phyloP scores from a whole-genome alignment of 2,888 invertebrate species.

The Harpalus rubripes region DNA sequence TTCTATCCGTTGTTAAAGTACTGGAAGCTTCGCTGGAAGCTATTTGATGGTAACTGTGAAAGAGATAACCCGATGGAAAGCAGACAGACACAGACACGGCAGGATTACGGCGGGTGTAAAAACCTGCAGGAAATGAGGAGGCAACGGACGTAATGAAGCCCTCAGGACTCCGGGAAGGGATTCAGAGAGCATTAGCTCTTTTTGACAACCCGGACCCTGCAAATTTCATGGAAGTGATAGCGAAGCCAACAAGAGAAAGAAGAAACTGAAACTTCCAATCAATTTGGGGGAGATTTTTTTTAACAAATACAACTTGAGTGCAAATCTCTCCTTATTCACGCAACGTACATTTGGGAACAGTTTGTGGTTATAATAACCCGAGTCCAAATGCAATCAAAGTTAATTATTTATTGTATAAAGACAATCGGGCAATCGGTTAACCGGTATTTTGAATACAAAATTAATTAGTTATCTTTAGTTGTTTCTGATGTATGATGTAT shows the following conservation, averaged over 20 bases:
- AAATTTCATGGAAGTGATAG: neutral
- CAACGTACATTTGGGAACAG: too few relatives aligned
- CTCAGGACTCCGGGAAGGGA: neutral
- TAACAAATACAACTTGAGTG: neutral
- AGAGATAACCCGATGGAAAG: conserved; percentile 45
- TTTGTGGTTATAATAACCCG: too few relatives aligned
- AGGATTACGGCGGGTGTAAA: conserved; percentile 33
- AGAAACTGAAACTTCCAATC: neutral
- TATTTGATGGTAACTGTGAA: conserved; percentile 30
- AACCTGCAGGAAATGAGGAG: conserved; percentile 49
- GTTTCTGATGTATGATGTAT: too few relatives aligned
- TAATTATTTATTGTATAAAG: too few relatives aligned
- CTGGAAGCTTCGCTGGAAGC: neutral
- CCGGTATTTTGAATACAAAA: too few relatives aligned
- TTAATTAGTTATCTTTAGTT: too few relatives aligned
- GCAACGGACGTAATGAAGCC: conserved; percentile 15
- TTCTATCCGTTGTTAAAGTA: neutral
- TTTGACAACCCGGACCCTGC: neutral
- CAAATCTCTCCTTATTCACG: too few relatives aligned
- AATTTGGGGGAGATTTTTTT: neutral
- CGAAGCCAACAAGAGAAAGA: too few relatives aligned
- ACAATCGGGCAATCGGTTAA: too few relatives aligned
- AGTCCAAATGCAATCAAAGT: too few relatives aligned
- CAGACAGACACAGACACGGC: conserved; percentile 13
- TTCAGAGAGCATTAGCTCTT: neutral